Percentiles rank a stretch among this genome's conserved stretches.
Evolutionary conservation across 2,888 invertebrate genomes (phyloP).

Genomic region (Megaustenia siamemsis): DNA sequence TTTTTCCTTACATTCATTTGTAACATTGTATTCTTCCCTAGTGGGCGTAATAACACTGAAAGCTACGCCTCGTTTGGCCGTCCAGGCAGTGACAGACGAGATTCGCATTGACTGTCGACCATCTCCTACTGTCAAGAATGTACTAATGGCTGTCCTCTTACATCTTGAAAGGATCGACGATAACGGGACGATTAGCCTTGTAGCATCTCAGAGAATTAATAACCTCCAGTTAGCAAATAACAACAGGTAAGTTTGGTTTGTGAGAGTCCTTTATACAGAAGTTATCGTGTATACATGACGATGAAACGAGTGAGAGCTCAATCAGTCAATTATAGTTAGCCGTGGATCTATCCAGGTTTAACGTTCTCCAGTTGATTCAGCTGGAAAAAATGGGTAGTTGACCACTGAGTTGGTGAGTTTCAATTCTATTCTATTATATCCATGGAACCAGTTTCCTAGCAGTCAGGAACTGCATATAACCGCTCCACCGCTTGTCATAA

Average conservation of each 20-base stretch:
- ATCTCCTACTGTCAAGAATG: constrained; percentile 8
- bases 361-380: too few relatives aligned
- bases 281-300: too few relatives aligned
- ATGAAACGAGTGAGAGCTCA: too few relatives aligned
- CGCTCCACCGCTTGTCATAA: too few relatives aligned
- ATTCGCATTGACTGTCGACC: constrained; percentile 36
- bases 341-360: too few relatives aligned
- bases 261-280: too few relatives aligned
- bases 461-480: too few relatives aligned
- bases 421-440: too few relatives aligned
- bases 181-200: background rate
- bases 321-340: too few relatives aligned
- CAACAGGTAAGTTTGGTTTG: background rate
- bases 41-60: background rate
- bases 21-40: background rate
- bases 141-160: constrained; percentile 34
- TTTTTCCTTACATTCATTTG: background rate
- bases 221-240: background rate
- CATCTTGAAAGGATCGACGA: constrained; percentile 33
- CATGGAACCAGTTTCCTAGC: too few relatives aligned
- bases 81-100: constrained; percentile 18
- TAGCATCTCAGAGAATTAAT: constrained; percentile 25
- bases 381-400: too few relatives aligned
- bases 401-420: too few relatives aligned
- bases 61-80: constrained; percentile 25